A percentile compares a stretch with the other conserved stretches of the same genome.
Evolutionary conservation across 2,888 invertebrate genomes (phyloP).

Genomic region (Perithous albicinctus): DNA sequence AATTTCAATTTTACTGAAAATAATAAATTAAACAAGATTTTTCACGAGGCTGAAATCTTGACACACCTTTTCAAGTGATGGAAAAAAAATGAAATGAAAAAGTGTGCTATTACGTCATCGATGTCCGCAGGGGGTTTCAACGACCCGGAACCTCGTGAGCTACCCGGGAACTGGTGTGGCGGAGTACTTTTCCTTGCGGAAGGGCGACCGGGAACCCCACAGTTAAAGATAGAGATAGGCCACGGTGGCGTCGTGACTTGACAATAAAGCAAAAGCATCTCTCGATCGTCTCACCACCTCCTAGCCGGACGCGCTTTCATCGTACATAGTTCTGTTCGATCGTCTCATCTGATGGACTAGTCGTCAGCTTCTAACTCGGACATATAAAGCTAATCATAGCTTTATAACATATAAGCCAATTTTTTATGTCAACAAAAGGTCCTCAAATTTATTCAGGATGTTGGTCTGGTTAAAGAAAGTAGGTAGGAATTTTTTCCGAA

Average conservation of each 20-base stretch:
- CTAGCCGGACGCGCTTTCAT: slow-evolving; percentile 61
- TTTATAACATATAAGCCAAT: too few species aligned
- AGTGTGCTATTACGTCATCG: slow-evolving; percentile 14
- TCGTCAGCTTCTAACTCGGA: neutral
- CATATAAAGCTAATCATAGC: neutral
- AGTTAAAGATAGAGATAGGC: slow-evolving; percentile 82
- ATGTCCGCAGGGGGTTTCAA: slow-evolving; percentile 24
- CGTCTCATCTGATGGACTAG: slow-evolving; percentile 39
- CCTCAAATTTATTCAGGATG: too few species aligned
- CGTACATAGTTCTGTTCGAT: slow-evolving; percentile 60
- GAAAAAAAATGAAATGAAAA: too few species aligned
- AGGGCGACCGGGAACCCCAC: slow-evolving; percentile 73
- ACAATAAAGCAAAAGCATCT: slow-evolving; percentile 79
- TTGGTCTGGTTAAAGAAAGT: too few species aligned
- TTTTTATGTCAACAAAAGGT: too few species aligned
- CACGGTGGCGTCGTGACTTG: slow-evolving; percentile 83
- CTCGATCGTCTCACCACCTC: slow-evolving; percentile 79
- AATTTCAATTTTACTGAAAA: too few species aligned
- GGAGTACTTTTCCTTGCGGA: slow-evolving; percentile 62
- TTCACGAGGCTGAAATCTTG: too few species aligned
- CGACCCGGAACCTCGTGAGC: neutral
- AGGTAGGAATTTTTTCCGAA: too few species aligned
- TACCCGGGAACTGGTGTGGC: slow-evolving; percentile 28
- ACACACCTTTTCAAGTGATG: neutral
- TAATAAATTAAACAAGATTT: neutral